Conservation (phyloP, 2,797 vertebrate genomes). For the Fundulus diaphanus region DNA sequence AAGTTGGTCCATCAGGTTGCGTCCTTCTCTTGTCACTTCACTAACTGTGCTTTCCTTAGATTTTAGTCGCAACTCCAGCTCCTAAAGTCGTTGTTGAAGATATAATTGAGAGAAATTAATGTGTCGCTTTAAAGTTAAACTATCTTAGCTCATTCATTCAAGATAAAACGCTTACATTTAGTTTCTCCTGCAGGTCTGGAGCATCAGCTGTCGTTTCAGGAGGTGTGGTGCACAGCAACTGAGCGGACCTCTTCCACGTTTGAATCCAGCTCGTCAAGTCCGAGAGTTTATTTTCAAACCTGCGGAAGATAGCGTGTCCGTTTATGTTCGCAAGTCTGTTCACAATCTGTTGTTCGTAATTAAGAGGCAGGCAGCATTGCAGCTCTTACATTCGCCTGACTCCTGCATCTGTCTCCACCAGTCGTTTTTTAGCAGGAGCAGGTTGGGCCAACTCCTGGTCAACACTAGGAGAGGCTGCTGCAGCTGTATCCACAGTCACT, state of each 20-base stretch:
- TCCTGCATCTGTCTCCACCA: constrained; percentile 87
- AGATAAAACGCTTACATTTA: constrained; percentile 81
- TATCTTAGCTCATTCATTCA: not conserved
- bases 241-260: constrained; percentile 82
- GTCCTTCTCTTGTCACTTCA: constrained; percentile 80
- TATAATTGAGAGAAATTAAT: not conserved
- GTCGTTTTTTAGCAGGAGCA: constrained; percentile 89
- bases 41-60: constrained; percentile 77
- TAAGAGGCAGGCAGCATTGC: not conserved
- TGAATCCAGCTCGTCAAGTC: constrained; percentile 87
- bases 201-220: constrained; percentile 82
- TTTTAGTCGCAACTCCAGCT: constrained; percentile 81
- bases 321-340: not conserved
- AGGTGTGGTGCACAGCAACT: constrained; percentile 82
- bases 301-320: constrained; percentile 51
- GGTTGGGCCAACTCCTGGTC: constrained; percentile 86
- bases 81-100: constrained; percentile 71
- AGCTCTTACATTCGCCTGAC: constrained; percentile 86
- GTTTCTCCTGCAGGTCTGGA: constrained; percentile 79
- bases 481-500: constrained; percentile 70
- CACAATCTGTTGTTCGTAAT: not conserved
- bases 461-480: constrained; percentile 42
- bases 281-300: constrained; percentile 85
- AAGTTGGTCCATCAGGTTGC: constrained; percentile 83
- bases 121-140: not conserved